A percentile compares a stretch with the other conserved stretches of the same genome.
Conservation (phyloP, 2,797 vertebrate species). For the Glossophaga mutica region DNA sequence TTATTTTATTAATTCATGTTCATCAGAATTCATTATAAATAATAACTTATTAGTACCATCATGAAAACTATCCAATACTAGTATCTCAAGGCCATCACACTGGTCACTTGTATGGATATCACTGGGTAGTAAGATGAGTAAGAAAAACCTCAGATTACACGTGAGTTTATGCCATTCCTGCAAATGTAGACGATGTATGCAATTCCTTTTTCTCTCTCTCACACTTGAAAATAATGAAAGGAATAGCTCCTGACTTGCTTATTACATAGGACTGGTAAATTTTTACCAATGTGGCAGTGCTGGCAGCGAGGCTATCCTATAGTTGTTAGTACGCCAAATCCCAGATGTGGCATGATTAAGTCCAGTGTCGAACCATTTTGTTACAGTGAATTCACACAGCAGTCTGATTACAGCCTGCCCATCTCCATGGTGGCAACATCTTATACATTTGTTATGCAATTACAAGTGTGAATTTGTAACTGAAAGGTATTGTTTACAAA, state of each 20-base stretch:
- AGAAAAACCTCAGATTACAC: not conserved
- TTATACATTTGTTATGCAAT: slow-evolving; percentile 60
- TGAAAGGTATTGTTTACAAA: slow-evolving; percentile 56
- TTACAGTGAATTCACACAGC: slow-evolving; percentile 56
- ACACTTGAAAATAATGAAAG: slow-evolving; percentile 41
- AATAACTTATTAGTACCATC: slow-evolving; percentile 34
- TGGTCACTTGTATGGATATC: not conserved
- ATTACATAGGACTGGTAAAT: slow-evolving; percentile 21
- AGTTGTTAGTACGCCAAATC: slow-evolving; percentile 43
- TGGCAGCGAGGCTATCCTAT: slow-evolving; percentile 20
- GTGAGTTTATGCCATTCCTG: slow-evolving; percentile 38
- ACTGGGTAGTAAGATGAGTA: not conserved
- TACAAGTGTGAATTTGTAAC: slow-evolving; percentile 47
- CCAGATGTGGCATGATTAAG: slow-evolving; percentile 46
- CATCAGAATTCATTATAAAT: slow-evolving; percentile 18
- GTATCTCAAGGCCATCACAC: not conserved
- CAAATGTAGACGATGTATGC: not conserved
- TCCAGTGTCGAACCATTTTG: slow-evolving; percentile 46
- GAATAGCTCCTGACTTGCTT: slow-evolving; percentile 38
- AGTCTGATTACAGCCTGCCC: slow-evolving; percentile 22
- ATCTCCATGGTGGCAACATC: slow-evolving; percentile 47
- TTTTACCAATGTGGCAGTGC: slow-evolving; percentile 1
- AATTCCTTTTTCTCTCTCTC: not conserved
- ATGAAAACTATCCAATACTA: slow-evolving; percentile 7
- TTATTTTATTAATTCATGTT: not conserved